Evolutionary conservation across 2,113 vertebrate species (phyloP).

Genomic region (Podocnemis expansa): DNA sequence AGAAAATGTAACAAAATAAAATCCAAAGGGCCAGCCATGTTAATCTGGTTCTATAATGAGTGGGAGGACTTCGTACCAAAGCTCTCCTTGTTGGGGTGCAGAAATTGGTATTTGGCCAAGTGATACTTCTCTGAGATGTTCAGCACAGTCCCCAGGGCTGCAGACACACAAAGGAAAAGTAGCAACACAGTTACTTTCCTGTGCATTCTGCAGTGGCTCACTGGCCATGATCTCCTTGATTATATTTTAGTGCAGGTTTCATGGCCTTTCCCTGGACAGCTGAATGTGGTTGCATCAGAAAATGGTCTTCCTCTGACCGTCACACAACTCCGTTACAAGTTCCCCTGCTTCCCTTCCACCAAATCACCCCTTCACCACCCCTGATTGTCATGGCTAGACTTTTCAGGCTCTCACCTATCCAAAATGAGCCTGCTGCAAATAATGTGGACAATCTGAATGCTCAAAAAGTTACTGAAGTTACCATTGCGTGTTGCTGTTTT

Average conservation of each 20-base stretch:
- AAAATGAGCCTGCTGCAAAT: background rate
- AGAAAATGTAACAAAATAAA: background rate
- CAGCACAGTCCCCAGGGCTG: background rate
- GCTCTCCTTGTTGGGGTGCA: no score
- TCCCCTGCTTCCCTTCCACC: background rate
- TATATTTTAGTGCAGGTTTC: no score
- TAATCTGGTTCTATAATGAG: no score
- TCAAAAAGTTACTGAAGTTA: background rate
- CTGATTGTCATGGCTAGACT: background rate
- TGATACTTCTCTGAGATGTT: background rate
- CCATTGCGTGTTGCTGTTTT: background rate
- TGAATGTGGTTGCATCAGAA: no score
- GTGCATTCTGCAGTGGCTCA: no score
- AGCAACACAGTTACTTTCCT: background rate
- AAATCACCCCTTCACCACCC: background rate
- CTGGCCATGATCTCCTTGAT: no score
- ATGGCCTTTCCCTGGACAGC: no score
- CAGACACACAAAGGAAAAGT: background rate
- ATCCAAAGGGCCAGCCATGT: no score
- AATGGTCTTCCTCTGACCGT: no score
- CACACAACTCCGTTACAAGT: no score
- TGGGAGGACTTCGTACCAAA: no score
- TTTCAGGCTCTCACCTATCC: background rate
- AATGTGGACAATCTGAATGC: background rate
- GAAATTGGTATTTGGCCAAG: no score